These are phyloP conservation scores for Pasiphila rectangulata DNA, from an alignment of 2,888 invertebrate genomes.

Conservation along the genomic window DNA sequence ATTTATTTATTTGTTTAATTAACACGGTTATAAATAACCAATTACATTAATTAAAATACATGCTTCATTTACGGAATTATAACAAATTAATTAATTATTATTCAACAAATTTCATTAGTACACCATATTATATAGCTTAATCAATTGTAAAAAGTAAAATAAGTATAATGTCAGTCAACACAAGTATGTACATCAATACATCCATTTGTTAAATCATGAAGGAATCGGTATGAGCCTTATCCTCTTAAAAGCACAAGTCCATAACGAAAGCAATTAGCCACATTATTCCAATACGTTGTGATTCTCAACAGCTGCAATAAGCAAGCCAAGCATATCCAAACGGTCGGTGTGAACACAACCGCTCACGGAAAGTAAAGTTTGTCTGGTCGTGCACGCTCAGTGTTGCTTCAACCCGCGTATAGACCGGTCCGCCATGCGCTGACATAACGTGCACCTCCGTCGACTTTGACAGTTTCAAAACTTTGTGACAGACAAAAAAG, in stretches of 20 bases:
- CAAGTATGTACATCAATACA: too few relatives aligned
- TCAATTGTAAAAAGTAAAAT: too few relatives aligned
- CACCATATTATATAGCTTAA: too few relatives aligned
- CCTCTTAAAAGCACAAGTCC: neutral
- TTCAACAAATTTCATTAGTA: too few relatives aligned
- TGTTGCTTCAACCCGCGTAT: constrained; percentile 64
- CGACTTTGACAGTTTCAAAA: constrained; percentile 50
- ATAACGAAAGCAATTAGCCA: constrained; percentile 14
- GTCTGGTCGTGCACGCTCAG: constrained; percentile 59
- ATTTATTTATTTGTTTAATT: too few relatives aligned
- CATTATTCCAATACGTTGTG: constrained; percentile 15
- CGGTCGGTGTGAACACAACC: constrained; percentile 57
- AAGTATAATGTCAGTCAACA: too few relatives aligned
- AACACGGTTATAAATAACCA: too few relatives aligned
- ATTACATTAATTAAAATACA: too few relatives aligned
- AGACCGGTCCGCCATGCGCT: constrained; percentile 68
- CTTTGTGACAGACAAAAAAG: constrained; percentile 36
- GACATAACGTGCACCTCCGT: constrained; percentile 44
- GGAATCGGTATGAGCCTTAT: too few relatives aligned
- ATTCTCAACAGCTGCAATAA: constrained; percentile 12
- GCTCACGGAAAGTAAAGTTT: constrained; percentile 73
- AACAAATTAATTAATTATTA: too few relatives aligned
- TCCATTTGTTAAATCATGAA: too few relatives aligned
- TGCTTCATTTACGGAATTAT: too few relatives aligned
- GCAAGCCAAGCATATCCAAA: constrained; percentile 24